Conservation (phyloP, 1,140 invertebrate genomes). For the Aphaenogaster rudis region DNA sequence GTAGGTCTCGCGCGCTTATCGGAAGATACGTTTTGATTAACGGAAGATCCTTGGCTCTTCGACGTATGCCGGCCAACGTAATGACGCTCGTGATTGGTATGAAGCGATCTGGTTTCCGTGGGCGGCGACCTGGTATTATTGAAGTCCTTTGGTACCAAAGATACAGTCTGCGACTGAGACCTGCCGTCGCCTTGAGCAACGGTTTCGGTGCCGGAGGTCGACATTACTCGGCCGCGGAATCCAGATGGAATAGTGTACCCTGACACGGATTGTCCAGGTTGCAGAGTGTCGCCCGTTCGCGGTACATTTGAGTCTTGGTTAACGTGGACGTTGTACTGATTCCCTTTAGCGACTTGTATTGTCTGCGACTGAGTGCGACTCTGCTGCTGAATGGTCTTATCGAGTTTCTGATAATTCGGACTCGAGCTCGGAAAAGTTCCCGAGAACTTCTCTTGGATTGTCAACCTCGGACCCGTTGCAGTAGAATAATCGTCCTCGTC, state of each 20-base stretch:
- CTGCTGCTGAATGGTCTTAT: slow-evolving; percentile 39
- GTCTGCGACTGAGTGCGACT: slow-evolving; percentile 77
- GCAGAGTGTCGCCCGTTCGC: slow-evolving; percentile 87
- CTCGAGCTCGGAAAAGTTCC: background rate
- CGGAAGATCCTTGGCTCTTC: slow-evolving; percentile 1
- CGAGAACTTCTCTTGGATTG: slow-evolving; percentile 25
- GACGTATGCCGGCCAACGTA: slow-evolving; percentile 37
- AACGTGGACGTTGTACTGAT: slow-evolving; percentile 80
- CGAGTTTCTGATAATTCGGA: slow-evolving; percentile 25
- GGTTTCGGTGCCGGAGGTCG: slow-evolving; percentile 88
- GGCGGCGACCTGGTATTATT: slow-evolving; percentile 67
- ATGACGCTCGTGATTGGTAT: slow-evolving; percentile 71
- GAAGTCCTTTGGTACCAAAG: slow-evolving; percentile 86
- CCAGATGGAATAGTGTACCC: slow-evolving; percentile 90
- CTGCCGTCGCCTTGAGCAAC: slow-evolving; percentile 87
- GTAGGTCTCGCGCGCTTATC: slow-evolving; percentile 42
- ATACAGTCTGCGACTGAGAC: slow-evolving; percentile 90
- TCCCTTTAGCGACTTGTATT: slow-evolving; percentile 72
- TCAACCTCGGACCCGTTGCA: slow-evolving; percentile 16
- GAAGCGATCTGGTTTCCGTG: slow-evolving; percentile 79
- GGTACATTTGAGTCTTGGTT: slow-evolving; percentile 77
- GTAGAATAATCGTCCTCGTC: slow-evolving; percentile 78
- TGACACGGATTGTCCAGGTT: slow-evolving; percentile 89
- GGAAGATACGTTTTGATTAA: slow-evolving; percentile 29
- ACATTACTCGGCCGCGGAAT: slow-evolving; percentile 90